These are phyloP conservation scores for Marcusenius ussheri DNA, from an alignment of 2,113 vertebrate genomes.

Conservation along the genomic window DNA sequence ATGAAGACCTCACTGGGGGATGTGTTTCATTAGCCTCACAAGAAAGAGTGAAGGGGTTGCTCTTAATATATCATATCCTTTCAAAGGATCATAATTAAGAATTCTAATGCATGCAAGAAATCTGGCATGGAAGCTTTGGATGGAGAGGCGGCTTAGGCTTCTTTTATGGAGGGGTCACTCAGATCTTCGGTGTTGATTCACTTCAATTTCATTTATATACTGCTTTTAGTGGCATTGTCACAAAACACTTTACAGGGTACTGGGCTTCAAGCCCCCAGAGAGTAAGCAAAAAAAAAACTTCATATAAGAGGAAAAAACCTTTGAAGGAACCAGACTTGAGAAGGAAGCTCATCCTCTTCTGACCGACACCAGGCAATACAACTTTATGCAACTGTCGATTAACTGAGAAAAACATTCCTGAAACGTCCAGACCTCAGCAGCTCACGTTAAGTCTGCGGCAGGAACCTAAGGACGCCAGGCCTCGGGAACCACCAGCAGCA, in stretches of 20 bases:
- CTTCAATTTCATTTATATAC: neutral
- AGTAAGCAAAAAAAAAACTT: neutral
- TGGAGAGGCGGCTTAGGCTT: slow-evolving; percentile 45
- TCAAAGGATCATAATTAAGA: slow-evolving; percentile 57
- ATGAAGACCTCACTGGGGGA: neutral
- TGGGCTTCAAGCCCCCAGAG: neutral
- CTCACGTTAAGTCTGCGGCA: neutral
- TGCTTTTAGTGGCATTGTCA: neutral
- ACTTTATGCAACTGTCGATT: slow-evolving; percentile 2
- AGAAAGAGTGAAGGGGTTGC: slow-evolving; percentile 17
- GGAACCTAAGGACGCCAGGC: neutral
- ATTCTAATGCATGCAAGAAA: slow-evolving; percentile 49
- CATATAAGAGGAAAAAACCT: neutral
- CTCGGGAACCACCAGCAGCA: neutral
- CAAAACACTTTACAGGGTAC: neutral
- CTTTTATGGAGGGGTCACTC: slow-evolving; percentile 34
- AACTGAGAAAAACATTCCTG: slow-evolving; percentile 21
- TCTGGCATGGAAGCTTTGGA: neutral
- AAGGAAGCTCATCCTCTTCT: neutral
- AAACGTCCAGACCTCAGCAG: neutral
- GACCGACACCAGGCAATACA: neutral
- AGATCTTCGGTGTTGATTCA: slow-evolving; percentile 32
- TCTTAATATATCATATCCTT: slow-evolving; percentile 52
- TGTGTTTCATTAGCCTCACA: neutral
- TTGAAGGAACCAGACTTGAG: neutral